These are phyloP conservation scores for Thunnus thynnus DNA, from an alignment of 2,113 vertebrate species.

Conservation along the genomic window DNA sequence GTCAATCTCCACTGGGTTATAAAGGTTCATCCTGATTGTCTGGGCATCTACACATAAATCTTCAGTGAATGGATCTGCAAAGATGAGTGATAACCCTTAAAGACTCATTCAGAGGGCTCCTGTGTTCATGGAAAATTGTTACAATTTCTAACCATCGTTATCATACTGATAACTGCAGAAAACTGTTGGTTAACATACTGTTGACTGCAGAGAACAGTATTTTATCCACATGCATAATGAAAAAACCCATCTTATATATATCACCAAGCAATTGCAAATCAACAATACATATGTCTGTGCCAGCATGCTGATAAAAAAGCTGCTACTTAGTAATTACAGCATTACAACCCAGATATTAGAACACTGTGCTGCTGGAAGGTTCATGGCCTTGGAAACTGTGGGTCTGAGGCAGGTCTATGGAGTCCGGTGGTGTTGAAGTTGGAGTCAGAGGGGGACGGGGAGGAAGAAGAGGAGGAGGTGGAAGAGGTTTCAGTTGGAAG, in stretches of 20 bases:
- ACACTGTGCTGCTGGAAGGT: constrained; percentile 26
- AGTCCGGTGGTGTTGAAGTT: constrained; percentile 87
- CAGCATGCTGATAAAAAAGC: constrained; percentile 74
- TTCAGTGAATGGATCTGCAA: not conserved
- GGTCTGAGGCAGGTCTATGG: constrained; percentile 93
- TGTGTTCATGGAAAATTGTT: constrained; percentile 27
- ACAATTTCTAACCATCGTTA: constrained; percentile 58
- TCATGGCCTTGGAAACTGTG: constrained; percentile 91
- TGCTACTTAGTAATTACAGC: constrained; percentile 70
- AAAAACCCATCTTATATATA: constrained; percentile 52
- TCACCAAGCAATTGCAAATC: constrained; percentile 63
- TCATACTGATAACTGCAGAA: constrained; percentile 50
- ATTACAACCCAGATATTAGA: constrained; percentile 57
- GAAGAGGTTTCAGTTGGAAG: constrained; percentile 86
- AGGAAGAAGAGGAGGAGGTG: constrained; percentile 88
- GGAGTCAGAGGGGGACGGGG: constrained; percentile 87
- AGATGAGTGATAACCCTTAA: constrained; percentile 23
- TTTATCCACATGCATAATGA: constrained; percentile 72
- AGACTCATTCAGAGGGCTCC: constrained; percentile 28
- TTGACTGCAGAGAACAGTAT: constrained; percentile 50
- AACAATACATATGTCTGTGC: constrained; percentile 70
- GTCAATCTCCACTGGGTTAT: not conserved
- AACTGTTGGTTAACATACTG: constrained; percentile 33
- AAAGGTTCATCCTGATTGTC: constrained; percentile 5
- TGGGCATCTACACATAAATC: constrained; percentile 21